Percentiles rank a stretch among this genome's conserved stretches.
phyloP scores from a whole-genome alignment of 2,113 vertebrate species.

The Rousettus leschenaultii region DNA sequence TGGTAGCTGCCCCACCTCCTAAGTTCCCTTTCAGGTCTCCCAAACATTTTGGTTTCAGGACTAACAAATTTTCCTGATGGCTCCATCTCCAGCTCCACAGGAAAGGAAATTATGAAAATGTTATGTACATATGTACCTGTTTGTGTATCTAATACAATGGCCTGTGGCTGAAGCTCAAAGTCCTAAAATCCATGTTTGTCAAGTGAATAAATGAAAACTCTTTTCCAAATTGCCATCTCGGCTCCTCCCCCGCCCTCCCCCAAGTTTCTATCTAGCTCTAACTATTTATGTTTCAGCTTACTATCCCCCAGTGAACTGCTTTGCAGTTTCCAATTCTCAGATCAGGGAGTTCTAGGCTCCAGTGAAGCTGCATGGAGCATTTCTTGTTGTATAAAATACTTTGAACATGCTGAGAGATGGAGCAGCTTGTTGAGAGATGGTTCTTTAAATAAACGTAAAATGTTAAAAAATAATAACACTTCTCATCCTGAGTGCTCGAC shows the following conservation, averaged over 20 bases:
- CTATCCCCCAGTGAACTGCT: neutral
- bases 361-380: neutral
- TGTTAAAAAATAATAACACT: neutral
- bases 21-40: neutral
- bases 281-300: neutral
- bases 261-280: neutral
- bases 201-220: neutral
- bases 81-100: neutral
- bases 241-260: neutral
- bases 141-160: neutral
- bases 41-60: neutral
- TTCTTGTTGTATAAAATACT: constrained; percentile 35
- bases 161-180: neutral
- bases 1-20: neutral
- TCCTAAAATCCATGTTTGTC: neutral
- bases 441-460: constrained; percentile 25
- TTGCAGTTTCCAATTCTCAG: neutral
- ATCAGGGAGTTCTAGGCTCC: neutral
- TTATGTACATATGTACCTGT: neutral
- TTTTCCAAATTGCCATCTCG: neutral
- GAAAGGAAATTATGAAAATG: neutral
- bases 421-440: neutral
- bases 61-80: neutral
- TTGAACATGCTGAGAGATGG: neutral
- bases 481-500: neutral